Conservation (phyloP, 2,888 invertebrate species). For the Tuta absoluta region DNA sequence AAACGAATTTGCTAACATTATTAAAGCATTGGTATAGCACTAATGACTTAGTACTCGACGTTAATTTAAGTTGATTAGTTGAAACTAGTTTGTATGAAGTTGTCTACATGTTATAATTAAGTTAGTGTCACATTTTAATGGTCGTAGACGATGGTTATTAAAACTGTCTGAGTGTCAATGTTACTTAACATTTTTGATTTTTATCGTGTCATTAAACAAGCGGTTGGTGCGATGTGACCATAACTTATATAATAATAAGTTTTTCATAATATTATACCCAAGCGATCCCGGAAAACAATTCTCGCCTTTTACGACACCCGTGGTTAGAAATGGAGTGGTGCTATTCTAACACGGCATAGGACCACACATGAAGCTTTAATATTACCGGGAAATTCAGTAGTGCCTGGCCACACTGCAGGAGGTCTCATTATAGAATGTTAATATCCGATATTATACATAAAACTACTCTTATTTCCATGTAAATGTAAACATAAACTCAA, state of each 20-base stretch:
- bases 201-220: neutral
- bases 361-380: neutral
- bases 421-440: conserved; percentile 14
- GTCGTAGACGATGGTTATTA: neutral
- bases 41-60: conserved; percentile 8
- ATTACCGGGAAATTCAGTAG: neutral
- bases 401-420: neutral
- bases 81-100: conserved; percentile 8
- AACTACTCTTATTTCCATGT: conserved; percentile 7
- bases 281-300: too few relatives aligned
- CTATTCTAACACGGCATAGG: too few relatives aligned
- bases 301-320: too few relatives aligned
- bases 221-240: neutral
- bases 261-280: too few relatives aligned
- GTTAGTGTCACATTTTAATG: neutral
- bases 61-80: conserved; percentile 5
- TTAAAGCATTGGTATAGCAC: neutral
- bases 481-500: conserved; percentile 14
- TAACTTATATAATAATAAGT: too few relatives aligned
- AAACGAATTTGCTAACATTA: conserved; percentile 7
- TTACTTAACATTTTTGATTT: neutral
- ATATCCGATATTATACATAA: neutral
- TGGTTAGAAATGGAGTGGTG: too few relatives aligned
- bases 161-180: neutral
- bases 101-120: conserved; percentile 1